Base-by-base conservation (phyloP, 1,140 invertebrate genomes). In the Diorhabda carinulata region DNA sequence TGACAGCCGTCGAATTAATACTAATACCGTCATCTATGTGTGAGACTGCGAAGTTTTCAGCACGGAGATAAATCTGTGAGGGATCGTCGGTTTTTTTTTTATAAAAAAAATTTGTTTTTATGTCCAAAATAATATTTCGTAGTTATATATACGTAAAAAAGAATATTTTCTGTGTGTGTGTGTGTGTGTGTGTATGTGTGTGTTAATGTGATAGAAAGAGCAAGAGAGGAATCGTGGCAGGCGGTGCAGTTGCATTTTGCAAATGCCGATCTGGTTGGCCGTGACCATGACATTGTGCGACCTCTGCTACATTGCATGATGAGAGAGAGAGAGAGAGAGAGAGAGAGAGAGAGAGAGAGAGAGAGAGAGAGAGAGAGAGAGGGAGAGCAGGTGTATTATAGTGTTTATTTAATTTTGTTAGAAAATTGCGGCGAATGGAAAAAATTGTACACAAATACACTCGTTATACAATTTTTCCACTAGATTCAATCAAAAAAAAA, bases 201-300 rank as follows among this genome's bases (percentile, higher is more conserved):
- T 25, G 25, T 25, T 25, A 25, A 25, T 25, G 25, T 25, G 25
- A 25, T 25, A 25, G 47, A 52, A n/a, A 52, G 47, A 52, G 47
- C 47, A 52, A 52, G 47, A 52, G 47, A 52, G 47, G 47, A 62
- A 62, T 42, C 61, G 45, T 62, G 57, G 40, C 40, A 57, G 64
- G 61, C 45, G 58, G 67, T 76, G 73, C 74, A 77, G 76, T 77
- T 78, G 78, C 75, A 78, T 73, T 74, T 77, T 79, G 77, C 76
- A 79, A 77, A 79, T 79, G 78, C 73, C 70, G 77, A 78, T 78
- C 76, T 71, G 72, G 77, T 77, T 73, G 78, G 70, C 78, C 78
- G 72, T 79, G 78, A 79, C 78, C 77, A 78, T 79, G 78, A 79
- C 78, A 78, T 79, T 79, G 78, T 64, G 57, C 76, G 76, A 78